Percentiles rank a stretch among this genome's conserved stretches.
Evolutionary conservation across 2,888 invertebrate genomes (phyloP).

Genomic region (Drosophila picticornis): DNA sequence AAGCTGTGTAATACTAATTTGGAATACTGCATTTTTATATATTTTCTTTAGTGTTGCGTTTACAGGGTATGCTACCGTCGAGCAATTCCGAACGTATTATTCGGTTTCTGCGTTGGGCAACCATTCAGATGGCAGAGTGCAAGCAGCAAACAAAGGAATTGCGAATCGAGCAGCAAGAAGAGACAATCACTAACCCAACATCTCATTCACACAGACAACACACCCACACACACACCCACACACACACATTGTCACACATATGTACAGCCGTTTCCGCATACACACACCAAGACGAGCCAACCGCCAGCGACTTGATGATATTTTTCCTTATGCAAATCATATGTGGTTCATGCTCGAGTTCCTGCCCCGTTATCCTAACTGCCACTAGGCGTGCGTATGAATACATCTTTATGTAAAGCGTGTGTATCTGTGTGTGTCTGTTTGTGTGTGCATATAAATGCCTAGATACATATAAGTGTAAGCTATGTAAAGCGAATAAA

Average conservation of each 20-base stretch:
- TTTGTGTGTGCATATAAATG: background rate
- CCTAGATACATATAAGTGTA: slow-evolving; percentile 22
- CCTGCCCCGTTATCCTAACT: slow-evolving; percentile 45
- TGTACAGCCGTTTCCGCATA: background rate
- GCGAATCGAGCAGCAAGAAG: slow-evolving; percentile 65
- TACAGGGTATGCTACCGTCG: slow-evolving; percentile 14
- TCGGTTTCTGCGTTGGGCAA: slow-evolving; percentile 8
- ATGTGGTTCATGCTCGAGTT: slow-evolving; percentile 63
- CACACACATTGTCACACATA: slow-evolving; percentile 18
- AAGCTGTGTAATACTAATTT: background rate
- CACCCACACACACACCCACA: slow-evolving; percentile 11
- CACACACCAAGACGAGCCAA: slow-evolving; percentile 39
- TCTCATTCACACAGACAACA: slow-evolving; percentile 61
- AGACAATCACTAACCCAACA: slow-evolving; percentile 74
- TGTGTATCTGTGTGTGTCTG: background rate
- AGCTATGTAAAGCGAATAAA: slow-evolving; percentile 58
- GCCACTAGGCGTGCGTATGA: slow-evolving; percentile 72
- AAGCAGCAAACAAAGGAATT: slow-evolving; percentile 62
- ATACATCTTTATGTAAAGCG: slow-evolving; percentile 54
- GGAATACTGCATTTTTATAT: too few relatives aligned
- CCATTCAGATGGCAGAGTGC: slow-evolving; percentile 51
- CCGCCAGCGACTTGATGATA: slow-evolving; percentile 64
- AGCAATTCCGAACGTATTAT: background rate
- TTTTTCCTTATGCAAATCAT: slow-evolving; percentile 75
- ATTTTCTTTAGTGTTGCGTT: background rate